Conservation (phyloP, 2,797 vertebrate species). For the Mormyrops attenuatus region DNA sequence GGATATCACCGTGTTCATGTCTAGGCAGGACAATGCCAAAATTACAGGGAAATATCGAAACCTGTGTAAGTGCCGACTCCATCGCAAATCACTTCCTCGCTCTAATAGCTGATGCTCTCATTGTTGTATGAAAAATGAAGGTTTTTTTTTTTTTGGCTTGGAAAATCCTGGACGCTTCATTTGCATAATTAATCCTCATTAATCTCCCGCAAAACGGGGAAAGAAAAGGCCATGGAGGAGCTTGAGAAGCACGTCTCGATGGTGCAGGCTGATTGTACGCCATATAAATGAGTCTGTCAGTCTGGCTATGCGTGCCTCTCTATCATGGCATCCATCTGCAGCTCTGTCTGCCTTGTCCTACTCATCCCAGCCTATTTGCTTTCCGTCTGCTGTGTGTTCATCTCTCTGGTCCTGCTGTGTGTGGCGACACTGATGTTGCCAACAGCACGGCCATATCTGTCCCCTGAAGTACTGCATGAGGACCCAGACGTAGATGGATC, state of each 20-base stretch:
- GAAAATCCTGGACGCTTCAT: slow-evolving; percentile 8
- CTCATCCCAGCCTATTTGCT: slow-evolving; percentile 9
- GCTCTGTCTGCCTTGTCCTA: not conserved
- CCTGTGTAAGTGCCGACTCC: not conserved
- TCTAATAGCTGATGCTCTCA: not conserved
- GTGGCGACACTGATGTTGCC: not conserved
- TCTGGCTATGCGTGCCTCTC: slow-evolving; percentile 5
- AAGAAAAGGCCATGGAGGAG: not conserved
- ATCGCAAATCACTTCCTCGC: not conserved
- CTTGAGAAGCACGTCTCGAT: not conserved
- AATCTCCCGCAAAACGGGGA: not conserved
- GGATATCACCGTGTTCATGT: not conserved
- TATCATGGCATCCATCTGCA: slow-evolving; percentile 11
- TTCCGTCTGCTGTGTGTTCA: slow-evolving; percentile 13
- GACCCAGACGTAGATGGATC: slow-evolving; percentile 31
- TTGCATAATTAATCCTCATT: slow-evolving; percentile 13
- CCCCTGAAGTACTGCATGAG: slow-evolving; percentile 13
- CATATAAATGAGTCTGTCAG: slow-evolving; percentile 3
- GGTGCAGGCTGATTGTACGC: not conserved
- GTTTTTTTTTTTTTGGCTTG: not conserved
- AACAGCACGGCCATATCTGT: not conserved
- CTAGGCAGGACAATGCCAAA: not conserved
- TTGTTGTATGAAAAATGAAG: not conserved
- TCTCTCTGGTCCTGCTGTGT: not conserved
- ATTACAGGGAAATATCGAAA: not conserved